Evolutionary conservation across 2,888 invertebrate genomes (phyloP), one percentile per base, ranked within the genome.

Genomic region (Eurois occulta): DNA sequence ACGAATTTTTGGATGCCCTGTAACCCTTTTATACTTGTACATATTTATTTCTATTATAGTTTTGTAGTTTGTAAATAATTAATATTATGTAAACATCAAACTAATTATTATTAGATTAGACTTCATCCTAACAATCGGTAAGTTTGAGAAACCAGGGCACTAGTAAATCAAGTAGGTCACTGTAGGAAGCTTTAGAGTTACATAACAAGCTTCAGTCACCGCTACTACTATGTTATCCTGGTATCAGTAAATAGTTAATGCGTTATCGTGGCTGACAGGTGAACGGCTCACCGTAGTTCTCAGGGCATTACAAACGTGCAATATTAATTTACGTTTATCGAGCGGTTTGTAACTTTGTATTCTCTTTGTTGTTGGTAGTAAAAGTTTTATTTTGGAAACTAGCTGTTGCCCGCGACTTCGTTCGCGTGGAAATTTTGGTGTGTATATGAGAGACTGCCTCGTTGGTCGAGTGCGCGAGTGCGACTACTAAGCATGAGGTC

Each of bases 161-260:
- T 52, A 55, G 35, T 62, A 66, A 76, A 77, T 70, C 67, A 64
- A 75, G 55, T 71, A 62, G 75, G 65, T 80, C 58, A 75, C n/a
- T 38, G 21, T 32, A 72, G 16, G 11, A 52, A 32, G 43, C 52
- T 16, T 72, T 16, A 10, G 16, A 35, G 24, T 72, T 69, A 70
- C 8, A n/a, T 62, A 68, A 70, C n/a, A 41, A n/a, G 11, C 38
- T 24, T 10, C 48, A n/a, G 52, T 48, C 16, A 16, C 16, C 46
- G 28, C 13, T n/a, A 65, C 35, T 71, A 43, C 21, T 60, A 70
- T 62, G 65, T 41, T 65, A 41, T 65, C 32, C 35, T 64, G 24
- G 62, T 77, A 74, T 84, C 81, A 73, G 72, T 84, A 10, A 77
- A 81, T 84, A 67, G 35, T 75, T 81, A 67, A 84, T 73, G 67